Evolutionary conservation across 2,888 invertebrate genomes (phyloP), one percentile per base, ranked within the genome.

Genomic region (Phragmatobia fuliginosa): DNA sequence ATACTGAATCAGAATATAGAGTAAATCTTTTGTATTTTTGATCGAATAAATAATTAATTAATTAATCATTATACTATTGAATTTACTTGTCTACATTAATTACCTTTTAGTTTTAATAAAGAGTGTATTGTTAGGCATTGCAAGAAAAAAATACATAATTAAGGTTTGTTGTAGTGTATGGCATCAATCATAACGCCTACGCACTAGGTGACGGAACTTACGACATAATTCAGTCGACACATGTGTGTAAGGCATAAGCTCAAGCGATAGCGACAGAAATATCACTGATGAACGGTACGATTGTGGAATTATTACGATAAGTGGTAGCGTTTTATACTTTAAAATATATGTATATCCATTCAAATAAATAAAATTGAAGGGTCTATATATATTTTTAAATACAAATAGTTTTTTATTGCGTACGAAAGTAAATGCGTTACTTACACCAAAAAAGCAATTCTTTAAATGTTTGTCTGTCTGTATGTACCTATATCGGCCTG

Each of bases 141-240:
- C 77, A 41, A 49, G 72, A 75, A 75, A 69, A 78, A 76, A 31
- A n/a, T 74, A 73, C 68, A 67, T 70, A 70, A 60, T 71, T 62
- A 59, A 70, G 67, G 38, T 49, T 16, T 28, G 67, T 41, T 69
- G 41, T 66, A 33, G 38, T 60, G 61, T 56, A 65, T 65, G 52
- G n/a, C 74, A 84, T 85, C 83, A 80, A 85, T 85, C 84, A 85
- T 68, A 70, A 67, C 79, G 52, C 83, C 83, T 75, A 80, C 82
- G 52, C 67, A 65, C 56, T 62, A 62, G 49, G 62, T 60, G 49
- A 62, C 56, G 16, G 52, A 61, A 77, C 82, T 81, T 82, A 80
- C 73, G 75, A 76, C 66, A 75, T 59, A 75, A 21, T 63, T 67
- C 25, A n/a, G 2, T 45, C 45, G 32, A 56, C 63, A 41, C 25